These are phyloP conservation scores for Esox niger DNA, from an alignment of 2,113 vertebrate species.

Conservation along the genomic window DNA sequence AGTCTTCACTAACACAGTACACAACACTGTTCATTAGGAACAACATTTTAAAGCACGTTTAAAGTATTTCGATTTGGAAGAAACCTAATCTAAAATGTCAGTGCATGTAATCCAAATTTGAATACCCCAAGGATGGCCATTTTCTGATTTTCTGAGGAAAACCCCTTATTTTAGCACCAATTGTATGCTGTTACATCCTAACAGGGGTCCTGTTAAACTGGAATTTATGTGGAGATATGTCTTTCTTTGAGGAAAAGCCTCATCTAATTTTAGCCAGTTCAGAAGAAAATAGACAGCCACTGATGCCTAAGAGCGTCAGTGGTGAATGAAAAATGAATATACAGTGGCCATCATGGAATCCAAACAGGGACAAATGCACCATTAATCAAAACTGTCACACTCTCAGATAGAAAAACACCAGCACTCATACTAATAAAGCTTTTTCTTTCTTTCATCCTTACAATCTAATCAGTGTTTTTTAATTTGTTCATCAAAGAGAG, in stretches of 20 bases:
- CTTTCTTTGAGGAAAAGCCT: neutral
- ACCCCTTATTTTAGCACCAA: neutral
- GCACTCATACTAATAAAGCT: too few species aligned
- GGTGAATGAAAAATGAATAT: too few species aligned
- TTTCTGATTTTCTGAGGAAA: too few species aligned
- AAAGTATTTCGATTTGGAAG: too few species aligned
- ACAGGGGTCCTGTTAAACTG: neutral
- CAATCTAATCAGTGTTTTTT: neutral
- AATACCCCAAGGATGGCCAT: conserved; percentile 30
- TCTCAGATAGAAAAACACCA: too few species aligned
- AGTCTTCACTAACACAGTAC: neutral
- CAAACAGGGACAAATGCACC: conserved; percentile 9
- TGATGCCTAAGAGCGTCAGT: too few species aligned
- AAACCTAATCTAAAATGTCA: conserved; percentile 17
- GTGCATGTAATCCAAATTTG: conserved; percentile 18
- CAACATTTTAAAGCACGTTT: neutral
- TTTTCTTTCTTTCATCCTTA: neutral
- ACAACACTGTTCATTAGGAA: neutral
- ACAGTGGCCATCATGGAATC: neutral
- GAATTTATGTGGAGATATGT: neutral
- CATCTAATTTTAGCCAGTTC: neutral
- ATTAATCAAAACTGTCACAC: neutral
- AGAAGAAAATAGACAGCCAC: neutral
- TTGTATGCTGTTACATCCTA: neutral
- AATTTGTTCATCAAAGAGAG: neutral